A percentile compares a stretch with the other conserved stretches of the same genome.
These are phyloP conservation scores for Drosophila grimshawi DNA, from an alignment of 1,140 invertebrate species.

Conservation along the genomic window DNA sequence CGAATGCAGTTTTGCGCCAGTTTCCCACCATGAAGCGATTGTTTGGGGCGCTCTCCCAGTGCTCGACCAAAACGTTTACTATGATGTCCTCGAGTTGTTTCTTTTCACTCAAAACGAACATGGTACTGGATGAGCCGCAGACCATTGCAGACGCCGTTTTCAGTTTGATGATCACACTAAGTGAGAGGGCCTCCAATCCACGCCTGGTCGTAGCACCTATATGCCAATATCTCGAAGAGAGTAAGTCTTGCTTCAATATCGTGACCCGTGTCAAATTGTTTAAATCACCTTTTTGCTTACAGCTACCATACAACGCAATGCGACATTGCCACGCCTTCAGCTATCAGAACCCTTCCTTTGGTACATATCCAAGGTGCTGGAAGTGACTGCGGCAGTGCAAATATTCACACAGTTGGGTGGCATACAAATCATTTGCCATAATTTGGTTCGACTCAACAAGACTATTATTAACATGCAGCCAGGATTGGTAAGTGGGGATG, in stretches of 20 bases:
- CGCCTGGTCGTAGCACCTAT: conserved; percentile 90
- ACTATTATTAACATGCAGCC: conserved; percentile 85
- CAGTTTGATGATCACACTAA: conserved; percentile 90
- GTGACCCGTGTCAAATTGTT: neutral
- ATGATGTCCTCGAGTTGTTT: conserved; percentile 85
- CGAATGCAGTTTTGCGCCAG: conserved; percentile 88
- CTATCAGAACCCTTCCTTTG: conserved; percentile 91
- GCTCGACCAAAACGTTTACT: conserved; percentile 88
- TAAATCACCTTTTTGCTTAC: neutral
- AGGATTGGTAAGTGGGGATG: conserved; percentile 69
- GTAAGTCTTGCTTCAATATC: conserved; percentile 84
- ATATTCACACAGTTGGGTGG: conserved; percentile 88
- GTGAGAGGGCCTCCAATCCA: conserved; percentile 89
- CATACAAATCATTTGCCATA: conserved; percentile 87
- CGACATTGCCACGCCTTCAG: conserved; percentile 85
- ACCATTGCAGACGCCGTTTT: conserved; percentile 94
- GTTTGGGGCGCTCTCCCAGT: conserved; percentile 90
- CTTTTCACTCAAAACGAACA: conserved; percentile 84
- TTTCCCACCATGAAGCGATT: conserved; percentile 92
- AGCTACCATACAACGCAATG: conserved; percentile 82
- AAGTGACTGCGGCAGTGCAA: conserved; percentile 88
- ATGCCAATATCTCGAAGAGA: conserved; percentile 89
- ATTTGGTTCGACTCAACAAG: conserved; percentile 86
- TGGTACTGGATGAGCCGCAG: conserved; percentile 75
- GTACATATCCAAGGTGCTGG: conserved; percentile 90